These are phyloP conservation scores for Penelope pileata DNA, from an alignment of 2,113 vertebrate genomes.

Conservation along the genomic window DNA sequence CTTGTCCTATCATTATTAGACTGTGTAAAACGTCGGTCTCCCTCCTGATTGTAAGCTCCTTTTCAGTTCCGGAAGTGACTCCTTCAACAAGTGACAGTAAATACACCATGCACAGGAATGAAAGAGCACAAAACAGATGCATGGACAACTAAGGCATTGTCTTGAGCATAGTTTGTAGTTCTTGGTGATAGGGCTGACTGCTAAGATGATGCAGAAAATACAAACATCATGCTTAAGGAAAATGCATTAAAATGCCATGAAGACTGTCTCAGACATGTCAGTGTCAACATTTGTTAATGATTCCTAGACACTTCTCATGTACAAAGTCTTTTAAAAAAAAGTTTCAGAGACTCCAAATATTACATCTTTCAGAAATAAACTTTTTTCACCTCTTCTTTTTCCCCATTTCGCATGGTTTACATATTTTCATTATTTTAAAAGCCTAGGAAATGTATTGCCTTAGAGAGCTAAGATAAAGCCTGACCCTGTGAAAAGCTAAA, in stretches of 20 bases:
- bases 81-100: slow-evolving; percentile 28
- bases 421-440: background rate
- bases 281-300: background rate
- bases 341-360: background rate
- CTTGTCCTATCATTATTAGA: too few species aligned
- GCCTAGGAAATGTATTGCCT: background rate
- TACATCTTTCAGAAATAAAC: background rate
- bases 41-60: too few species aligned
- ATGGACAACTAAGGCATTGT: background rate
- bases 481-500: background rate
- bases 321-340: background rate
- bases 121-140: slow-evolving; percentile 38
- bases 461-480: background rate
- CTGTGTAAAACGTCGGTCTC: too few species aligned
- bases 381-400: background rate
- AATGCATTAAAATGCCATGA: slow-evolving; percentile 18
- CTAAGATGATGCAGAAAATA: background rate
- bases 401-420: background rate
- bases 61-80: too few species aligned
- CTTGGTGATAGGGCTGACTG: background rate
- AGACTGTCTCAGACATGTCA: background rate
- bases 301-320: background rate
- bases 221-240: background rate
- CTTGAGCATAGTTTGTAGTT: background rate
- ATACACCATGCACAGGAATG: background rate